Conservation (phyloP, 2,888 invertebrate genomes). For the Brachylomia viminalis region DNA sequence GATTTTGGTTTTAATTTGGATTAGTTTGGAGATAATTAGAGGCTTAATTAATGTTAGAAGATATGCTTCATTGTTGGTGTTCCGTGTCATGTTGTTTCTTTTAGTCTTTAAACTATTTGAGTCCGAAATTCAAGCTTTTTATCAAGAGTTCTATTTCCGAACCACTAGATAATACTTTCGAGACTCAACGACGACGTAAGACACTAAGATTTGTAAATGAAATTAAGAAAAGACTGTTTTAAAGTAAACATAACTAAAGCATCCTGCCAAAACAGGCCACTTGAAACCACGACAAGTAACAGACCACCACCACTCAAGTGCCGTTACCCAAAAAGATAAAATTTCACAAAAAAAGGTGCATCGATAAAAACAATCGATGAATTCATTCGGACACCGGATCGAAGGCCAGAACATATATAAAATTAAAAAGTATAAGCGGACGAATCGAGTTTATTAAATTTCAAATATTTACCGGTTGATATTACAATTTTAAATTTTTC, state of each 20-base stretch:
- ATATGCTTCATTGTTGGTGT: conserved; percentile 29
- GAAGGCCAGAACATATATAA: conserved; percentile 88
- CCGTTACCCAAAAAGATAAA: conserved; percentile 70
- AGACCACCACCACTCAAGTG: conserved; percentile 64
- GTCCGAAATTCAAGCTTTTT: conserved; percentile 2
- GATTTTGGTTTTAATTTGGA: conserved; percentile 57
- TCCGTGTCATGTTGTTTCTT: conserved; percentile 16
- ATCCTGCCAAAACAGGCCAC: conserved; percentile 36
- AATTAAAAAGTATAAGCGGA: conserved; percentile 90
- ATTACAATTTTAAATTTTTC: conserved; percentile 88
- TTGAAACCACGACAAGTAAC: conserved; percentile 46
- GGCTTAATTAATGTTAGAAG: conserved; percentile 51
- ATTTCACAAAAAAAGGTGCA: conserved; percentile 76
- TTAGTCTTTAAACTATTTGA: conserved; percentile 11
- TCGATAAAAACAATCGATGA: conserved; percentile 82
- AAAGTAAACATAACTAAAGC: conserved; percentile 38
- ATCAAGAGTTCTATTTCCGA: not conserved
- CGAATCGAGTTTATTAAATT: conserved; percentile 87
- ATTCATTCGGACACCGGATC: conserved; percentile 86
- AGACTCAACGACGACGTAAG: not conserved
- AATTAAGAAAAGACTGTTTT: not conserved
- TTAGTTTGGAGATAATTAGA: conserved; percentile 61
- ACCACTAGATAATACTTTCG: not conserved
- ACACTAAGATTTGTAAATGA: no score
- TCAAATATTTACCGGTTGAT: conserved; percentile 86